A percentile compares a stretch with the other conserved stretches of the same genome.
These are phyloP conservation scores for Salvelinus sp. DNA, from an alignment of 2,113 vertebrate species.

Conservation along the genomic window DNA sequence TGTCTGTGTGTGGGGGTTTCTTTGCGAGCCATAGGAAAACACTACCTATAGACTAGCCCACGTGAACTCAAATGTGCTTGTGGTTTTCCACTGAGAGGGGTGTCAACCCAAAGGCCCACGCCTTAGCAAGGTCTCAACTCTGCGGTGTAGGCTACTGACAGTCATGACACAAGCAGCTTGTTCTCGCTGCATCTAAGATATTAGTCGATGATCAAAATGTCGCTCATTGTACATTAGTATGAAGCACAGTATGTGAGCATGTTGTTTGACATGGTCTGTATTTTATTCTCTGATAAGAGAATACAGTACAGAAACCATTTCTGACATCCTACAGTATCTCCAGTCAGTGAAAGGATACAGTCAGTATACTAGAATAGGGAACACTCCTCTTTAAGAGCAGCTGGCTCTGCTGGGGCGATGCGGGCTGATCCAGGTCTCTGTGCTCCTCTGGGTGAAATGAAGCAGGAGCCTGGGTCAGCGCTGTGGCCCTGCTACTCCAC, in stretches of 20 bases:
- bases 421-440: conserved; percentile 15
- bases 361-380: background rate
- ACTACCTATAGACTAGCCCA: conserved; percentile 48
- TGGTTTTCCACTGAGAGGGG: conserved; percentile 56
- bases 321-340: background rate
- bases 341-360: background rate
- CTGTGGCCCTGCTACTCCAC: conserved; percentile 47
- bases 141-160: conserved; percentile 1
- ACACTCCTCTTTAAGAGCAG: too few relatives aligned
- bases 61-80: conserved; percentile 65
- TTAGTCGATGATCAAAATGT: background rate
- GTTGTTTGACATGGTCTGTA: background rate
- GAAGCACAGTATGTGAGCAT: background rate
- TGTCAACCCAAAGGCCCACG: conserved; percentile 29
- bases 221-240: too few relatives aligned
- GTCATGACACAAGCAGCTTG: background rate
- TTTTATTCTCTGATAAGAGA: background rate
- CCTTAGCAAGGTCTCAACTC: conserved; percentile 5
- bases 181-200: background rate
- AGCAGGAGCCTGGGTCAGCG: too few relatives aligned
- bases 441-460: conserved; percentile 59
- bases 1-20: conserved; percentile 47
- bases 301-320: background rate
- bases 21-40: conserved; percentile 53
- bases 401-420: background rate